Conservation (phyloP, 1,140 invertebrate genomes). For the Drosophila repleta region DNA sequence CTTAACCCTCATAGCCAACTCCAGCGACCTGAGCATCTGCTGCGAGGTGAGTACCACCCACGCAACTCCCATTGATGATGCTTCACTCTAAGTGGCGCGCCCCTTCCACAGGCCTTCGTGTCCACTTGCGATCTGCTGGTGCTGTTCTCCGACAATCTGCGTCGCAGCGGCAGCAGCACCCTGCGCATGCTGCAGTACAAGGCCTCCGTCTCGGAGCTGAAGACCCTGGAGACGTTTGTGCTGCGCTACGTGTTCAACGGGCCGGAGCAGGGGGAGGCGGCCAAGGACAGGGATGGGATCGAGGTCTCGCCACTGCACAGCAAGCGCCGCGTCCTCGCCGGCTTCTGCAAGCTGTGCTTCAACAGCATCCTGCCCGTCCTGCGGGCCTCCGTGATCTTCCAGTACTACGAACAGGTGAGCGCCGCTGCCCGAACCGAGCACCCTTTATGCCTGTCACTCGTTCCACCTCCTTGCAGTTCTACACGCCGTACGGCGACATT, state of each 20-base stretch:
- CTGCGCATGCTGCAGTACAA: conserved; percentile 20
- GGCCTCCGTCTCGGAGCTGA: conserved; percentile 16
- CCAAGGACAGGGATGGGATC: not conserved
- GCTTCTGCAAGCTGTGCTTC: conserved; percentile 49
- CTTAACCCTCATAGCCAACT: not conserved
- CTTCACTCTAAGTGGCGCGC: no score
- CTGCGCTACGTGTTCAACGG: conserved; percentile 10
- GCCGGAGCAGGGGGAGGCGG: not conserved
- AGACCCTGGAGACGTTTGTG: conserved; percentile 35
- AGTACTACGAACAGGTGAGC: conserved; percentile 37
- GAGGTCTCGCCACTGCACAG: not conserved
- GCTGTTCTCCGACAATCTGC: conserved; percentile 30
- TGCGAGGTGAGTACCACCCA: conserved; percentile 24
- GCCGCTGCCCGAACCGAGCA: no score
- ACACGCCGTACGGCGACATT: conserved; percentile 38
- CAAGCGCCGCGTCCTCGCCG: conserved; percentile 28
- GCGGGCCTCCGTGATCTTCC: conserved; percentile 32
- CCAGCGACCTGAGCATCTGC: not conserved
- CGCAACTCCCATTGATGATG: no score
- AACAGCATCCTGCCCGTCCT: conserved; percentile 51
- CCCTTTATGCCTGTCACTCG: not conserved
- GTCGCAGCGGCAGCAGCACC: not conserved
- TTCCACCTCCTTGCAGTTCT: conserved; percentile 19
- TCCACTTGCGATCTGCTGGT: conserved; percentile 48
- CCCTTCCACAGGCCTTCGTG: conserved; percentile 30